phyloP scores from a whole-genome alignment of 2,888 invertebrate species.

The Aethes cnicana region DNA sequence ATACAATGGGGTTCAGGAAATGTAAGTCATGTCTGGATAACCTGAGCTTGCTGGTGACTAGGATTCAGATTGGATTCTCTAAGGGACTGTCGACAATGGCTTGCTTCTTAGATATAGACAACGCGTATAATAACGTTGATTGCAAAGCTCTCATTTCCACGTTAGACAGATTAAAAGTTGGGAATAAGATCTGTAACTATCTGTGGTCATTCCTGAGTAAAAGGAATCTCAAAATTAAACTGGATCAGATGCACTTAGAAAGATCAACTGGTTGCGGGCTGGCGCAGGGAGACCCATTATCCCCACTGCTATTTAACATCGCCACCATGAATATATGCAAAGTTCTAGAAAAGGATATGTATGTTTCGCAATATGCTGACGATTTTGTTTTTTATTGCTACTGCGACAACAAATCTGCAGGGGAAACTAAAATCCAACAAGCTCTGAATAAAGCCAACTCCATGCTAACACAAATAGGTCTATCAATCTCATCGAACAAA shows the following conservation, averaged over 20 bases:
- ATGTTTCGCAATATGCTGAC: slow-evolving; percentile 40
- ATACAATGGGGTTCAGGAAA: slow-evolving; percentile 31
- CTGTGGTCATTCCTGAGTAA: slow-evolving; percentile 34
- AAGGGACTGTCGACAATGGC: slow-evolving; percentile 30
- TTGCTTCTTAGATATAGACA: slow-evolving; percentile 41
- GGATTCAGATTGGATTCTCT: slow-evolving; percentile 34
- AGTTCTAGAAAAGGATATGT: slow-evolving; percentile 11
- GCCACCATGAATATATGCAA: slow-evolving; percentile 34
- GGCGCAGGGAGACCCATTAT: slow-evolving; percentile 43
- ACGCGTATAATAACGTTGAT: slow-evolving; percentile 41
- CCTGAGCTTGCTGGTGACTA: slow-evolving; percentile 17
- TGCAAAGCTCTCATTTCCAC: slow-evolving; percentile 23
- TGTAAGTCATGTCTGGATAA: slow-evolving; percentile 31
- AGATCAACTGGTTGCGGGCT: slow-evolving; percentile 35
- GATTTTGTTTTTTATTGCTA: slow-evolving; percentile 28
- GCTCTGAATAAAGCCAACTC: slow-evolving; percentile 26
- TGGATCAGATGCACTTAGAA: neutral
- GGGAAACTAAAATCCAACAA: slow-evolving; percentile 2
- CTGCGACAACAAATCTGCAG: neutral
- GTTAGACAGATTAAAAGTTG: slow-evolving; percentile 34
- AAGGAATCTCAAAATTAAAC: slow-evolving; percentile 30
- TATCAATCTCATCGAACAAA: slow-evolving; percentile 34
- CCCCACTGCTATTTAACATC: slow-evolving; percentile 43
- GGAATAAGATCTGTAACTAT: slow-evolving; percentile 35
- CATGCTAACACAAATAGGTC: slow-evolving; percentile 30